Base-by-base conservation (phyloP, 1,140 invertebrate species). In the Holcopasites calliopsidis region DNA sequence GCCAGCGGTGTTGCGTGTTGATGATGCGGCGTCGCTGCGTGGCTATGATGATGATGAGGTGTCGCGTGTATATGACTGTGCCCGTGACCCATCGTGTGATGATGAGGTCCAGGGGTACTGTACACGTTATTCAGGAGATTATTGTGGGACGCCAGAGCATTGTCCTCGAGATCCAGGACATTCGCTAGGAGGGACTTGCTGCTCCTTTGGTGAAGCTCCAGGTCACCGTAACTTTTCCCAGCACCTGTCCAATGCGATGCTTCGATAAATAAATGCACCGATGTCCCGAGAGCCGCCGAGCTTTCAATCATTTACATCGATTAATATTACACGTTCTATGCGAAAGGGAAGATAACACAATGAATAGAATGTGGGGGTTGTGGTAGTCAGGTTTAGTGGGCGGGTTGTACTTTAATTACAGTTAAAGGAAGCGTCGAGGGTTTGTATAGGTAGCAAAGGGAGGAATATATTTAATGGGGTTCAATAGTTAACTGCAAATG, bases 161-260 rank as follows among this genome's bases (percentile, higher is more conserved):
- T 92, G 91, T 99, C 98, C 91, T 99, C 96, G 90, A 97, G 96
- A 91, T 97, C 96, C 89, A 99, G 93, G 82, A 99, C 97, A 91
- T 99, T 99, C 79, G 98, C 97, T 85, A 99, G 92, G 70, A 99
- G 94, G 86, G 96, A 98, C 91, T 98, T 97, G 80, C 94, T 95
- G 71, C 94, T 95, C 65, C 94, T 92, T 83, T 95, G 95, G 82
- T 94, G 94, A 80, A 95, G 91, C 88, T 95, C 94, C 79, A 95
- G 90, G 83, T 95, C 95, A 44, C 92, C 89, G 70, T 91, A 93
- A 64, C 94, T 93, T 89, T 96, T 96, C 68, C 94, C 90, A 62
- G 91, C 86, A 76, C 91, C 91, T 91, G 68, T 8, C 6, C 28
- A 13, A 26, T 8, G 31, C 16, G 42, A 50, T 21, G 8, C n/a